phyloP scores from a whole-genome alignment of 2,113 vertebrate species.

The Leuciscus idus region DNA sequence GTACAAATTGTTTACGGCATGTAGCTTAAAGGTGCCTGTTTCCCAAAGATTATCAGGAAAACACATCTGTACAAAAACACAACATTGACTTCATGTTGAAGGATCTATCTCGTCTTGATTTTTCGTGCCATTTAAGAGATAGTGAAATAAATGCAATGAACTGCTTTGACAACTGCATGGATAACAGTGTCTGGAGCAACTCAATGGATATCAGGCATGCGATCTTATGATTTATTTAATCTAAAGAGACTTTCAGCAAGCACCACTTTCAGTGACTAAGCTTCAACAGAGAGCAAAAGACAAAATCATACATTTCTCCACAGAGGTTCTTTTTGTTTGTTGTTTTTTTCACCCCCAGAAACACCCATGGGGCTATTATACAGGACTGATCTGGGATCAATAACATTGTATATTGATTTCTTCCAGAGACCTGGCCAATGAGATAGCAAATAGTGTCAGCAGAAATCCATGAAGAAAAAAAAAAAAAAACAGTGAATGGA shows the following conservation, averaged over 20 bases:
- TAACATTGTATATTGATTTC: slow-evolving; percentile 22
- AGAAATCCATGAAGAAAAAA: slow-evolving; percentile 1
- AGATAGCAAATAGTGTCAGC: slow-evolving; percentile 2
- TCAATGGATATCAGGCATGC: slow-evolving; percentile 5
- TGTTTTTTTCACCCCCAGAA: background rate
- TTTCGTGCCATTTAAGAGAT: slow-evolving; percentile 7
- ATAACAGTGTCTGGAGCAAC: slow-evolving; percentile 9
- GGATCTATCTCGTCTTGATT: background rate
- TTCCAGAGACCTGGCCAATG: slow-evolving; percentile 20
- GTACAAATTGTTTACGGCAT: background rate
- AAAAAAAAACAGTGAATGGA: background rate
- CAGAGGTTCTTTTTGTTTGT: background rate
- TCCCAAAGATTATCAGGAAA: background rate
- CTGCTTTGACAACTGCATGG: slow-evolving; percentile 13
- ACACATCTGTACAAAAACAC: slow-evolving; percentile 20
- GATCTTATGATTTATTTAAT: slow-evolving; percentile 41
- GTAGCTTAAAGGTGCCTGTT: background rate
- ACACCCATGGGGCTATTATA: slow-evolving; percentile 19
- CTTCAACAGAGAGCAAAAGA: slow-evolving; percentile 32
- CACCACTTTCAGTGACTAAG: slow-evolving; percentile 32
- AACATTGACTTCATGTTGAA: background rate
- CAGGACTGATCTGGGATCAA: slow-evolving; percentile 41
- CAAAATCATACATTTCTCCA: slow-evolving; percentile 14
- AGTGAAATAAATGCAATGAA: slow-evolving; percentile 2
- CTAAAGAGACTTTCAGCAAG: slow-evolving; percentile 40